Percentiles rank a stretch among this genome's conserved stretches.
Evolutionary conservation across 2,797 vertebrate species (phyloP).

Genomic region (Salmo trutta): DNA sequence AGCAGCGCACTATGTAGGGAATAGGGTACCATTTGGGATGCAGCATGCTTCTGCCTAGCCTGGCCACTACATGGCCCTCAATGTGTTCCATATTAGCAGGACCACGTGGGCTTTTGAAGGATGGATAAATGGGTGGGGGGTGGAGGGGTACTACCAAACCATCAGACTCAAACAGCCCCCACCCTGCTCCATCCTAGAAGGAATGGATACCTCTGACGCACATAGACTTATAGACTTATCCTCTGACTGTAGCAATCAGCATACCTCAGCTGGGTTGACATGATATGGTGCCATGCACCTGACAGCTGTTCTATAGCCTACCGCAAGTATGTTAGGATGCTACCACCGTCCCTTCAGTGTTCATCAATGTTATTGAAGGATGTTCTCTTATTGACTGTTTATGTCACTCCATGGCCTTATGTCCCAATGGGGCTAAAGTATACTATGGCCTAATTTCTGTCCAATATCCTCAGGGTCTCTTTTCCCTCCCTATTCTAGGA

Average conservation of each 20-base stretch:
- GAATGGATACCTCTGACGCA: slow-evolving; percentile 52
- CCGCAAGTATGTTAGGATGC: too few relatives aligned
- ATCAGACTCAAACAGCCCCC: slow-evolving; percentile 50
- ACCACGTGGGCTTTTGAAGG: slow-evolving; percentile 63
- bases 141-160: background rate
- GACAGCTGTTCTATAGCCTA: background rate
- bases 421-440: too few relatives aligned
- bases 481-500: too few relatives aligned
- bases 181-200: slow-evolving; percentile 5
- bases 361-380: too few relatives aligned
- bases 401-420: too few relatives aligned
- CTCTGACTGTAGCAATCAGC: slow-evolving; percentile 55
- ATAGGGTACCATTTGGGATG: slow-evolving; percentile 38
- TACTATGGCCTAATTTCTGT: too few relatives aligned
- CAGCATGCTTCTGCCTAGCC: slow-evolving; percentile 55
- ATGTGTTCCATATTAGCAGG: slow-evolving; percentile 72
- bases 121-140: slow-evolving; percentile 30
- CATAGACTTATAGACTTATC: slow-evolving; percentile 38
- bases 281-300: slow-evolving; percentile 22
- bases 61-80: slow-evolving; percentile 40
- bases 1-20: too few relatives aligned
- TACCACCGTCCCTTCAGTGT: too few relatives aligned
- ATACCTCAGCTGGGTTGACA: slow-evolving; percentile 52
- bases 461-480: too few relatives aligned
- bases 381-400: too few relatives aligned